Base-by-base conservation (phyloP, 2,113 vertebrate species). In the Bettongia penicillata region DNA sequence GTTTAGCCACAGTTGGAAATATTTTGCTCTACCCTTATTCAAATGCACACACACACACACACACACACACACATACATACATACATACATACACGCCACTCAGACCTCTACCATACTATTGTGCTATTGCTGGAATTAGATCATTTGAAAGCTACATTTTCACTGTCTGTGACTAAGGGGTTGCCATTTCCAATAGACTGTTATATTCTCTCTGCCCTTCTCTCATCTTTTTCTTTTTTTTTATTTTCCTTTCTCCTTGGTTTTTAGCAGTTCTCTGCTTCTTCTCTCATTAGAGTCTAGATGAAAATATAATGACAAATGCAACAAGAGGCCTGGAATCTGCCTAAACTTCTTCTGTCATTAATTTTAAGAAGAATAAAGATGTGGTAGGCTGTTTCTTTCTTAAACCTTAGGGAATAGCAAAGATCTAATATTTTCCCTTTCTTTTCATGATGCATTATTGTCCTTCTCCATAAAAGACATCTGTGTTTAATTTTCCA, bases 181-280 rank as follows among this genome's bases (percentile, higher is more conserved):
- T 50, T 22, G 22, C 47, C 90, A 2, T 57, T 52, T 26, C 3
- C 57, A 90, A 19, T 23, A 95, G 93, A 92, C 51, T 7, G 11
- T 49, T 51, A 31, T 37, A 10, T 53, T 91, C 91, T 93, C 52
- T 95, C 89, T 19, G 43, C 50, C 47, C 31, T 93, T 50, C 94
- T 49, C 68, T 96, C 37, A 47, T 31, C 43, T 92, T 90, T 93
- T 91, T 61, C 16, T 68, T 4, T 55, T 4, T 55, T 55, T 55
- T 55, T 37, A 92, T 10, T 53, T 94, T 53, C 7, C 43, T 49
- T 23, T 95, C 8, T 93, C 51, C n/a, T 50, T 91, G 55, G 55
- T 48, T 68, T 91, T 96, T 43, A 50, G 24, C 26, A 93, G 94
- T 77, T 95, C 49, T 96, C 28, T 90, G 31, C 91, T 84, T 84